These are phyloP conservation scores for Malacosoma neustria DNA, from an alignment of 2,888 invertebrate genomes.

Conservation along the genomic window DNA sequence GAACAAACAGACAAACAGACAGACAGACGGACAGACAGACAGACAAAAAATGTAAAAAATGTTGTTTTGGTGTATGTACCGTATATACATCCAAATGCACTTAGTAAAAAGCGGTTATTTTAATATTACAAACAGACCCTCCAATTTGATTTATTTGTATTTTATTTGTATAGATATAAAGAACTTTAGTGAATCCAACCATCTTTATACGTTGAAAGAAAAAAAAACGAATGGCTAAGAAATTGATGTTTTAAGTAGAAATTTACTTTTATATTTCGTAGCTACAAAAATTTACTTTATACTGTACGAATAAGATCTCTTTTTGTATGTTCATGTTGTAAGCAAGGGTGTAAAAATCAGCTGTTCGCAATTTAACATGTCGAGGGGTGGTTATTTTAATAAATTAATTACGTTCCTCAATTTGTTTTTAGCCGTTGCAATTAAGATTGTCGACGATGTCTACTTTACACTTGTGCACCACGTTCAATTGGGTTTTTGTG, in stretches of 20 bases:
- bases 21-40: no score
- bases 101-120: no score
- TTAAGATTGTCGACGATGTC: neutral
- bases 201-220: neutral
- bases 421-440: conserved; percentile 8
- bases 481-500: neutral
- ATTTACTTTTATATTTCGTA: neutral
- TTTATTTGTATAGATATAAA: no score
- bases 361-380: conserved; percentile 20
- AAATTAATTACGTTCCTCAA: conserved; percentile 16
- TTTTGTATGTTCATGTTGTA: neutral
- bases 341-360: conserved; percentile 17
- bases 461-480: neutral
- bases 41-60: no score
- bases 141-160: no score
- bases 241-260: neutral
- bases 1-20: no score
- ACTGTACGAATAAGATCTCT: no score
- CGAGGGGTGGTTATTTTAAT: conserved; percentile 18
- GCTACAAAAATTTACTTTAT: neutral
- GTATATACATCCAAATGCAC: no score
- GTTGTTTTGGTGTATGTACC: no score
- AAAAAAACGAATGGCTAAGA: neutral
- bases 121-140: no score
- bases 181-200: no score